These are phyloP conservation scores for Plebejus melissa DNA, from an alignment of 2,888 invertebrate species.

Conservation along the genomic window DNA sequence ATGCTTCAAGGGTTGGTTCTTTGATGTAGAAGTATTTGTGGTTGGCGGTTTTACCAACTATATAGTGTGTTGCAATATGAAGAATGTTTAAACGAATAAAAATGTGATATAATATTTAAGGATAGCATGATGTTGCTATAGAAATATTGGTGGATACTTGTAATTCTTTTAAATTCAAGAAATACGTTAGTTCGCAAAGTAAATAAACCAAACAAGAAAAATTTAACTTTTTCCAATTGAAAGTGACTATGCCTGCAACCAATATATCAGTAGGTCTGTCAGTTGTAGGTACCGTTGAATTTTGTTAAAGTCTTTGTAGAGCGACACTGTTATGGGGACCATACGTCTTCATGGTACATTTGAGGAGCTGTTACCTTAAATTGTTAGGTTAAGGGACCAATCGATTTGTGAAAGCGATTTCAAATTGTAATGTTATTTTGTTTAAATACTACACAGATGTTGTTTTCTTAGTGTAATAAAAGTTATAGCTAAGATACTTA, in stretches of 20 bases:
- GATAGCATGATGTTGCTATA: background rate
- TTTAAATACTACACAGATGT: background rate
- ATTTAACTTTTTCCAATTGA: background rate
- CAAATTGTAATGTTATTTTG: background rate
- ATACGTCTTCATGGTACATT: conserved; percentile 67
- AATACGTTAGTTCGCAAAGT: too few relatives aligned
- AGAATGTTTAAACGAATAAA: background rate
- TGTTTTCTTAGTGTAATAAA: background rate
- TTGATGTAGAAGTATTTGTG: conserved; percentile 7
- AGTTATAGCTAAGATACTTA: too few relatives aligned
- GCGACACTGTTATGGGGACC: conserved; percentile 53
- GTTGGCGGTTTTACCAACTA: background rate
- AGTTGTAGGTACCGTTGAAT: conserved; percentile 44
- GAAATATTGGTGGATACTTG: too few relatives aligned
- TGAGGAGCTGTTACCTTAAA: conserved; percentile 54
- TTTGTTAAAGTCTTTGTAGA: conserved; percentile 60
- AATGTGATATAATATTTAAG: background rate
- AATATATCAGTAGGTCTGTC: conserved; percentile 42
- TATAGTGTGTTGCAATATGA: too few relatives aligned
- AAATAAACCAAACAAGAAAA: background rate
- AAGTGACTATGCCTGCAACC: conserved; percentile 33
- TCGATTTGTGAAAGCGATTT: conserved; percentile 34
- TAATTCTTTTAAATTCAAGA: too few relatives aligned
- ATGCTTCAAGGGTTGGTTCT: conserved; percentile 17
- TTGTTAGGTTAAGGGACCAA: conserved; percentile 38